Evolutionary conservation across 2,797 vertebrate genomes (phyloP), one percentile per base, ranked within the genome.

Genomic region (Rhinichthys osculus): DNA sequence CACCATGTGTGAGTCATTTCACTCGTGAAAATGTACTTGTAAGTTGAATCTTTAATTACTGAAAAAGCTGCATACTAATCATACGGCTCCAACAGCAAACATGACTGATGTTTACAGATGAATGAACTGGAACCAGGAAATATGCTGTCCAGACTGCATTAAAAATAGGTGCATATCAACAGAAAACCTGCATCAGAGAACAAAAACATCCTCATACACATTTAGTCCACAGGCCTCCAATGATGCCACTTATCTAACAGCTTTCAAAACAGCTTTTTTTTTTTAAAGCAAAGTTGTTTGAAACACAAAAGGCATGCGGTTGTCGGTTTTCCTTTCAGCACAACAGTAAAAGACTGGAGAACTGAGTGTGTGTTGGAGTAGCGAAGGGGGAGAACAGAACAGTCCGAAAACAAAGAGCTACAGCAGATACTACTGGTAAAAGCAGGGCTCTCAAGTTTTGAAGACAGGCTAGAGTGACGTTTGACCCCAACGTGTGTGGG

Each of bases 1-100:
- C 54, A 42, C n/a, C 57, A 78, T 78, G 57, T n/a, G 33, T 70
- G 47, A 71, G 50, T 81, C 79, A 70, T 40, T 70, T 54, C 47
- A 54, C 47, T 70, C 5, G 33, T 70, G 57, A 78, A 64, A 64
- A 42, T 64, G 57, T 44, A 62, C 57, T 78, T 78, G 77, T 62
- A 62, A 62, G 76, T 78, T 78, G 77, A 78, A 64, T 64, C 38
- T 78, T 78, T 78, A 64, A 78, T 78, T 64, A 44, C 57, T 44
- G 23, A 44, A 78, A 77, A 64, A 64, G 57, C 77, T 64, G 57
- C 57, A 78, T 78, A 62, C 57, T 78, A 78, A 78, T 70, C 67
- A 70, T 40, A 6, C 35, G 9, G 35, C 67, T 70, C 19, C 19
- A 21, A 70, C 33, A 69, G 66, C 33, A 78, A 42, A 62, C 67